A percentile compares a stretch with the other conserved stretches of the same genome.
phyloP scores from a whole-genome alignment of 2,888 invertebrate species.

The Eupithecia dodoneata region DNA sequence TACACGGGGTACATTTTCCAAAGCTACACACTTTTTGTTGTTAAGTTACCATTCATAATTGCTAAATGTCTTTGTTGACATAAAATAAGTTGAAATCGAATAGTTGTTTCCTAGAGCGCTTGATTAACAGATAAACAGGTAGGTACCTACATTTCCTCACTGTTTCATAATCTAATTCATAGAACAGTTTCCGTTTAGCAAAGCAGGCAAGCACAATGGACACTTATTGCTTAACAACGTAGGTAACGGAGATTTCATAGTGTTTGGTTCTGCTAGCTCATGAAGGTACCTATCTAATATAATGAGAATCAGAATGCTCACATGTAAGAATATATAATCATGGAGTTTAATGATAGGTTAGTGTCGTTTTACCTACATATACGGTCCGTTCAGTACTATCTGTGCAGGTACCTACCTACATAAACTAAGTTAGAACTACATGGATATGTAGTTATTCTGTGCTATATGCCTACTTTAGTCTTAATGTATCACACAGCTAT shows the following conservation, averaged over 20 bases:
- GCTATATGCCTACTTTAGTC: too few relatives aligned
- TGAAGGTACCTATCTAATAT: neutral
- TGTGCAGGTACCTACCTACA: too few relatives aligned
- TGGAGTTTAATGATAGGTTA: neutral
- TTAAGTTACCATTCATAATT: too few relatives aligned
- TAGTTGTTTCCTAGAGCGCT: neutral
- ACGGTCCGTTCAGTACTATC: too few relatives aligned
- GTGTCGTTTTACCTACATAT: neutral
- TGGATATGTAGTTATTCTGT: too few relatives aligned
- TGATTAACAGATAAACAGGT: neutral
- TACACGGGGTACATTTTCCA: too few relatives aligned
- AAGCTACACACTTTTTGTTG: too few relatives aligned
- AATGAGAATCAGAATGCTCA: neutral
- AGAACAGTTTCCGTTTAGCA: conserved; percentile 25
- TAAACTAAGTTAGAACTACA: too few relatives aligned
- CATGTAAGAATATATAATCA: neutral
- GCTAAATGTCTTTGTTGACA: too few relatives aligned
- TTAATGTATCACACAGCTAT: too few relatives aligned
- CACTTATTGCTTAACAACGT: conserved; percentile 14
- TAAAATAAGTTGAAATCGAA: too few relatives aligned
- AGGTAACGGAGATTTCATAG: neutral
- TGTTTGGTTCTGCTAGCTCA: conserved; percentile 4
- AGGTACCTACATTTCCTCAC: conserved; percentile 33
- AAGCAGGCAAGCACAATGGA: conserved; percentile 16
- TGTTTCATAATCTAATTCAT: conserved; percentile 33